Evolutionary conservation across 1,140 invertebrate genomes (phyloP).

Genomic region (Drosophila kanapiae): DNA sequence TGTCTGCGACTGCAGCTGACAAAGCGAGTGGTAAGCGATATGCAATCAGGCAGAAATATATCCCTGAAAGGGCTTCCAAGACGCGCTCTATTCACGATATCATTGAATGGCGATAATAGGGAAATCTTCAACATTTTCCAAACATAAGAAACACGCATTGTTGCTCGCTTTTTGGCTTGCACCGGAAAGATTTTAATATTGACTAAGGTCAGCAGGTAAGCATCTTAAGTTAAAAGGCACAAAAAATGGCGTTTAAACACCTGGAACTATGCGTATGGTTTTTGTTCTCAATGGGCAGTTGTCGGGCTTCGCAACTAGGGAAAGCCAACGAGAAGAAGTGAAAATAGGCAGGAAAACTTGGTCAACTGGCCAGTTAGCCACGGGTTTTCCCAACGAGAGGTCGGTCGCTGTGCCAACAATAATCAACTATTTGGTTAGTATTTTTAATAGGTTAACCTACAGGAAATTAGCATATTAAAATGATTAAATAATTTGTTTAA

Average conservation of each 20-base stretch:
- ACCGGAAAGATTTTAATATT: conserved; percentile 31
- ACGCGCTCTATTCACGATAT: neutral
- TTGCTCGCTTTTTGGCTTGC: conserved; percentile 4
- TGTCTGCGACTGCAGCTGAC: conserved; percentile 45
- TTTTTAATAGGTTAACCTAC: neutral
- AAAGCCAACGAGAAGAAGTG: conserved; percentile 54
- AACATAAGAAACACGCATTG: conserved; percentile 1
- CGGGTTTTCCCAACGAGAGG: conserved; percentile 32
- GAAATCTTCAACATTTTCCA: conserved; percentile 7
- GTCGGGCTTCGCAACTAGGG: conserved; percentile 47
- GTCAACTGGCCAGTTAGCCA: conserved; percentile 42
- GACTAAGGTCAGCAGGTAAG: conserved; percentile 44
- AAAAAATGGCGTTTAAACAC: conserved; percentile 14
- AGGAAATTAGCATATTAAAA: neutral
- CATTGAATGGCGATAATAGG: conserved; percentile 1
- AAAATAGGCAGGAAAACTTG: conserved; percentile 35
- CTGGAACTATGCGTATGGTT: conserved; percentile 36
- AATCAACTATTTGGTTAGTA: neutral
- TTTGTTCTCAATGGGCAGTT: conserved; percentile 59
- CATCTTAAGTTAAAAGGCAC: conserved; percentile 24
- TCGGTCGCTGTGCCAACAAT: conserved; percentile 13
- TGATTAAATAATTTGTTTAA: neutral
- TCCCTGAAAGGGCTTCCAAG: conserved; percentile 15
- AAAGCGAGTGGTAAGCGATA: conserved; percentile 54
- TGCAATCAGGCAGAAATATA: conserved; percentile 43